Evolutionary conservation across 2,797 vertebrate species (phyloP), one percentile per base, ranked within the genome.

Genomic region (Galagoides demidoff): DNA sequence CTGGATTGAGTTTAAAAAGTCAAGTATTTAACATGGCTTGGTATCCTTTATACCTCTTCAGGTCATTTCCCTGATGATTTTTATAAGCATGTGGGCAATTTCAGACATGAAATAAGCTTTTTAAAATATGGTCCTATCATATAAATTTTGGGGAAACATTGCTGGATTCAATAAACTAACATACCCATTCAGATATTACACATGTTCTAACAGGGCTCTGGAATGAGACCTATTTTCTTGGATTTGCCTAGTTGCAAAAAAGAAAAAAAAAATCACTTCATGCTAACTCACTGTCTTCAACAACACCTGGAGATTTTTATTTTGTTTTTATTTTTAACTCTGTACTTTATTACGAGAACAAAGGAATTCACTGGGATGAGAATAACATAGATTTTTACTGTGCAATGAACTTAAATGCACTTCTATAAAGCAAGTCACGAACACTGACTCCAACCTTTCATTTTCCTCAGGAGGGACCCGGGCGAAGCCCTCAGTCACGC

Each of bases 321-420:
- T 79, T 94, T 92, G 34, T 87, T 92, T 95, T 90, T 71, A 49
- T 88, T 93, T 92, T 96, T 94, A 95, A 92, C 71, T 68, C 70
- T 49, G 70, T 71, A 76, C 64, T 91, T 89, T 55, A 73, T 89
- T 68, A 91, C 95, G 70, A 82, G 23, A 71, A 87, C 71, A 94
- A 85, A 93, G 71, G 86, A 79, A 49, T 49, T 81, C 55, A 64
- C n/a, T 39, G 31, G 76, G 66, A 34, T 95, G 49, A 52, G 49
- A 66, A 57, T 87, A 90, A 87, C 2, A 1, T 23, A 43, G 85
- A 85, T 82, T 86, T 86, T 91, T 95, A 52, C 86, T 20, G 10
- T 63, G 70, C 12, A 25, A 1, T 91, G 82, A 86, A 71, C 63
- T 64, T 76, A 34, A 71, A 27, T 76, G 85, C 20, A 22, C 22